Evolutionary conservation across 1,140 invertebrate genomes (phyloP).

Genomic region (Periplaneta americana): DNA sequence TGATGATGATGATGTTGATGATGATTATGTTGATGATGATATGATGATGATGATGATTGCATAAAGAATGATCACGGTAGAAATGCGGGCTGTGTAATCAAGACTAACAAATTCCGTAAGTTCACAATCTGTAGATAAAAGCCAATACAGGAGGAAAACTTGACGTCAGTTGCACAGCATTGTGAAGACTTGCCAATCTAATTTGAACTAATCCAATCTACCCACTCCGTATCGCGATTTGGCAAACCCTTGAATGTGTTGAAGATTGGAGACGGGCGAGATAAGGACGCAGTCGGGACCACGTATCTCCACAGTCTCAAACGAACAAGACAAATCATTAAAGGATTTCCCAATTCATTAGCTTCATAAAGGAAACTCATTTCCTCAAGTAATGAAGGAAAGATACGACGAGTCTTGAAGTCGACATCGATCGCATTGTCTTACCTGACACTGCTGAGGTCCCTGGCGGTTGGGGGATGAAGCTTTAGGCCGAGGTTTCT

Average conservation of each 20-base stretch:
- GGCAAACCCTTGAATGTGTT: neutral
- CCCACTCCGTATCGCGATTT: no score
- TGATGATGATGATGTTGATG: no score
- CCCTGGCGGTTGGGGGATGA: constrained; percentile 73
- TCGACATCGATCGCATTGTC: constrained; percentile 15
- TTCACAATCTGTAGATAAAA: no score
- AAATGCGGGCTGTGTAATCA: no score
- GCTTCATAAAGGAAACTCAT: neutral
- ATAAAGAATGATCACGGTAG: no score
- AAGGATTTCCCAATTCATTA: neutral
- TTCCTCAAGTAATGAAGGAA: neutral
- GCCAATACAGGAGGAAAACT: no score
- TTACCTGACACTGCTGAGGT: constrained; percentile 72
- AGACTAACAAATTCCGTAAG: no score
- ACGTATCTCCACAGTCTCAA: neutral
- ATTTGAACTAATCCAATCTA: neutral
- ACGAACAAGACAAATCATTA: neutral
- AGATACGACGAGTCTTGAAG: neutral
- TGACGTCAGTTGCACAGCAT: no score
- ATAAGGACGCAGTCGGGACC: neutral
- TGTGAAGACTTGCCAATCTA: no score
- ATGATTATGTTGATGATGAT: no score
- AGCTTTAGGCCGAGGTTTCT: constrained; percentile 65
- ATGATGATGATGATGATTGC: no score
- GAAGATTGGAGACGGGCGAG: neutral